Evolutionary conservation across 2,113 vertebrate species (phyloP).

Genomic region (Ailuropoda melanoleuca): DNA sequence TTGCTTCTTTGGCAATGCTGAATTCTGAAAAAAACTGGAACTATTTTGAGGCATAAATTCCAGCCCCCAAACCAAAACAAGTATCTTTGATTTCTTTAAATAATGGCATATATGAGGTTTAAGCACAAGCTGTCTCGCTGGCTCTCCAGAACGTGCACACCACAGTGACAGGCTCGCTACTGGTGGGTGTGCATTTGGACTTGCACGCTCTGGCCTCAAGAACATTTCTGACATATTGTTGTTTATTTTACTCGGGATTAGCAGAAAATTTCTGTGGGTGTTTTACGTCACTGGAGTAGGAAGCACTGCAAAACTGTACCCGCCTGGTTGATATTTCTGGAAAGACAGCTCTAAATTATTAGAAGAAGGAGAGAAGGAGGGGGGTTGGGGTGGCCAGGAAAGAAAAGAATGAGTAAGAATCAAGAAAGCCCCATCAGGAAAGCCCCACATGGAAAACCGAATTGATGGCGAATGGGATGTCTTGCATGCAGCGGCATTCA

Average conservation of each 20-base stretch:
- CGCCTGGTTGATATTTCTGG: constrained; percentile 78
- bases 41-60: constrained; percentile 49
- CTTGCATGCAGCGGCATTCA: background rate
- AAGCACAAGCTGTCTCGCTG: background rate
- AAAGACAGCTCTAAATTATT: constrained; percentile 77
- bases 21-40: constrained; percentile 32
- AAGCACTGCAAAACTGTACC: constrained; percentile 69
- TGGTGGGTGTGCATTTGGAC: background rate
- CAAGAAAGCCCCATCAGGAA: constrained; percentile 77
- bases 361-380: constrained; percentile 51
- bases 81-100: constrained; percentile 48
- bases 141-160: background rate
- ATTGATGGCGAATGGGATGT: constrained; percentile 53
- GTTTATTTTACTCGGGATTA: constrained; percentile 74
- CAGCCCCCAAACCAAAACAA: constrained; percentile 41
- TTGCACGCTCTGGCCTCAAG: constrained; percentile 37
- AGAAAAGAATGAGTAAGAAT: constrained; percentile 76
- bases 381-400: constrained; percentile 52
- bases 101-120: background rate
- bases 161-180: background rate
- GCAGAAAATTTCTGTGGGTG: constrained; percentile 78
- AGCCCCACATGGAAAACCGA: constrained; percentile 75
- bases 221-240: constrained; percentile 62
- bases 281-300: constrained; percentile 78
- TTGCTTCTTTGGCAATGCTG: constrained; percentile 41